Evolutionary conservation across 2,113 vertebrate species (phyloP).

Genomic region (Ursus arctos): DNA sequence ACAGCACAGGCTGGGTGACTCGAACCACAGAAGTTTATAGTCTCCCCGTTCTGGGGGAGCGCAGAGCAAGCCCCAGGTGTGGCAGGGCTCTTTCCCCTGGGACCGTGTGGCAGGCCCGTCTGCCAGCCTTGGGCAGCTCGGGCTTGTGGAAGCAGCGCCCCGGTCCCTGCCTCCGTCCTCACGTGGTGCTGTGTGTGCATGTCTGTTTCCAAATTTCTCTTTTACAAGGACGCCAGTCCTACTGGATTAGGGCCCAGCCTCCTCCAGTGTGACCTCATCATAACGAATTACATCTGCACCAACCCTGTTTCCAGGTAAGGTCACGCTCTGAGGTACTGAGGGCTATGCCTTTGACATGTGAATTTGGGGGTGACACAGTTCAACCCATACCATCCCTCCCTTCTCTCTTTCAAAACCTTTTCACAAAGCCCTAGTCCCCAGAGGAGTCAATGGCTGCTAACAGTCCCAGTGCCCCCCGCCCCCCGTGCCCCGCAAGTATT

Average conservation of each 20-base stretch:
- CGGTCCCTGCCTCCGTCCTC: neutral
- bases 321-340: neutral
- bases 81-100: rapidly evolving
- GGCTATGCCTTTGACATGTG: neutral
- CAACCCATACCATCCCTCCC: neutral
- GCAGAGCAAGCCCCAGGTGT: neutral
- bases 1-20: neutral
- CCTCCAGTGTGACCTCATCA: neutral
- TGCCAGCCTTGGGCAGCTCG: neutral
- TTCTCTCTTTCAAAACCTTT: neutral
- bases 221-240: neutral
- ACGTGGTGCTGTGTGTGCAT: rapidly evolving
- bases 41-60: neutral
- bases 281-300: neutral
- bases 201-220: neutral
- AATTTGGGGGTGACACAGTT: neutral
- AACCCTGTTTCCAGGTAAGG: neutral
- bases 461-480: rapidly evolving
- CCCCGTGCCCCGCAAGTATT: neutral
- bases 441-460: too few species aligned
- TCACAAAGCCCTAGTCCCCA: neutral
- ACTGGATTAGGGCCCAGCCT: neutral
- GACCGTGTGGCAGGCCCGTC: rapidly evolving
- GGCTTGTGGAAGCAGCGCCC: neutral
- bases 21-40: too few species aligned